Conservation (phyloP, 1,140 invertebrate species). For the Whitmania pigra region DNA sequence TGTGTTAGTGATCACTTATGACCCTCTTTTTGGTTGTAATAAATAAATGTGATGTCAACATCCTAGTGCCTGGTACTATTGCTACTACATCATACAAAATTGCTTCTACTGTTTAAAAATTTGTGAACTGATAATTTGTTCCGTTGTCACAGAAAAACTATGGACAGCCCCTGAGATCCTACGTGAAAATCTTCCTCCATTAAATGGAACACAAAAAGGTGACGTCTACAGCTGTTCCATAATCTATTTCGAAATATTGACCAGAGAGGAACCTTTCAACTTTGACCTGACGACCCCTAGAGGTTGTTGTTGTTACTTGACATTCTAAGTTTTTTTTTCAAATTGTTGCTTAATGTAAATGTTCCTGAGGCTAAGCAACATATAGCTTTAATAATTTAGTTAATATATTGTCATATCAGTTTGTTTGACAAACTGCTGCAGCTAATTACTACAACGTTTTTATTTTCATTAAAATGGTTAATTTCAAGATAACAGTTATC, state of each 20-base stretch:
- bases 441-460: not conserved
- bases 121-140: no score
- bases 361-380: no score
- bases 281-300: constrained; percentile 23
- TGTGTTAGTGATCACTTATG: no score
- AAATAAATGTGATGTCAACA: no score
- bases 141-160: constrained; percentile 17
- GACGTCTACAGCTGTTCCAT: constrained; percentile 25
- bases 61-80: no score
- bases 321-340: not conserved
- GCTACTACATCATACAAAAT: no score
- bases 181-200: constrained; percentile 19
- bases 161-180: constrained; percentile 25
- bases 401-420: no score
- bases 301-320: not conserved
- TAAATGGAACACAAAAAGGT: constrained; percentile 20
- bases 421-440: no score
- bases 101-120: no score
- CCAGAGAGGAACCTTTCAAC: constrained; percentile 18
- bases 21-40: no score
- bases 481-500: not conserved
- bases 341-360: not conserved
- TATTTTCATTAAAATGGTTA: not conserved
- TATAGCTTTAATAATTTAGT: no score
- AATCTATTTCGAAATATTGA: constrained; percentile 21